Conservation (phyloP, 2,113 vertebrate genomes). For the Struthio camelus region DNA sequence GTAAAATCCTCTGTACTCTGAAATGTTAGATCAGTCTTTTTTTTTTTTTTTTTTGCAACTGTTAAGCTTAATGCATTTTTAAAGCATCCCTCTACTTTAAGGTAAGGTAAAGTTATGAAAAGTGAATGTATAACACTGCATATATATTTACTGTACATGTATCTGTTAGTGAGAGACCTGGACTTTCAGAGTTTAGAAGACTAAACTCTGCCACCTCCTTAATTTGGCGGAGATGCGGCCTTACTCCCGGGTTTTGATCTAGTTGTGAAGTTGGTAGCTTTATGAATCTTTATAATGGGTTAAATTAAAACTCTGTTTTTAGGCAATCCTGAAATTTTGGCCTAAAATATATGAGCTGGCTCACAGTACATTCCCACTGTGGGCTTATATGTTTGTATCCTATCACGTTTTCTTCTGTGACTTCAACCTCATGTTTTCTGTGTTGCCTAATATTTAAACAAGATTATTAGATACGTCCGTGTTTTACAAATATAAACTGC, state of each 20-base stretch:
- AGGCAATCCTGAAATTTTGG: background rate
- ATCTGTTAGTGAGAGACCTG: background rate
- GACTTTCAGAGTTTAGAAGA: no score
- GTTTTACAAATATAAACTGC: constrained; percentile 48
- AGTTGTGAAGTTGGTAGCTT: background rate
- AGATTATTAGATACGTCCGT: background rate
- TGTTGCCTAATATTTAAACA: constrained; percentile 35
- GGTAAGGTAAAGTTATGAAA: background rate
- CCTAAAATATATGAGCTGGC: background rate
- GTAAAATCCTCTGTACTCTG: constrained; percentile 14
- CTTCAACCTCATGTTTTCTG: background rate
- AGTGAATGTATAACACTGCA: background rate
- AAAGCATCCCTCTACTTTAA: constrained; percentile 24
- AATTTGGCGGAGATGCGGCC: background rate
- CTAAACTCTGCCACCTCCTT: background rate
- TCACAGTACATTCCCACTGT: background rate
- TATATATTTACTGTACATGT: background rate
- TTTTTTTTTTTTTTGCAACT: background rate
- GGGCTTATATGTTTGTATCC: background rate
- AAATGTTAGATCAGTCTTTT: constrained; percentile 1
- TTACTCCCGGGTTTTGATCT: background rate
- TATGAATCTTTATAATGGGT: background rate
- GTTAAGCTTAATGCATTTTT: constrained; percentile 8
- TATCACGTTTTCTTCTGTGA: background rate
- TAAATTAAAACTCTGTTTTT: background rate